Conservation (phyloP, 2,888 invertebrate genomes). For the Meta bourneti region DNA sequence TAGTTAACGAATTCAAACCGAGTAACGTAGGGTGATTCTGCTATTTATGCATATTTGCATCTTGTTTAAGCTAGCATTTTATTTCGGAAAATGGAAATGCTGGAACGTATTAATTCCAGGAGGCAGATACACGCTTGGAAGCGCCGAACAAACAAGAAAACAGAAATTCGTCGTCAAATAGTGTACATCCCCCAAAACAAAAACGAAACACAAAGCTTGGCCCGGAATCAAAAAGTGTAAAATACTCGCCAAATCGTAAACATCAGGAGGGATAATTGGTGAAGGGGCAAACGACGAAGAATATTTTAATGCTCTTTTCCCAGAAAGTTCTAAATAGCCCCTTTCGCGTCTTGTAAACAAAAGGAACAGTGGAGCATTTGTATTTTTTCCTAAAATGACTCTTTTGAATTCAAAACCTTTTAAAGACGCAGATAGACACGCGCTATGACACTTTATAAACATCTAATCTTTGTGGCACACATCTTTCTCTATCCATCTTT, state of each 20-base stretch:
- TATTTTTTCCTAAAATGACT: neutral
- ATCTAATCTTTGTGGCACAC: neutral
- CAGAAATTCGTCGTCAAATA: neutral
- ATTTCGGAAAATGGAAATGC: too few relatives aligned
- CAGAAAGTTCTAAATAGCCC: neutral
- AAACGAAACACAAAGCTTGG: neutral
- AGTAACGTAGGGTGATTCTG: too few relatives aligned
- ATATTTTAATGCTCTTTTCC: neutral
- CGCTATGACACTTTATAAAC: slow-evolving; percentile 8
- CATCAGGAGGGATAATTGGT: slow-evolving; percentile 5
- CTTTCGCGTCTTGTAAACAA: neutral
- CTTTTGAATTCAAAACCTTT: slow-evolving; percentile 13
- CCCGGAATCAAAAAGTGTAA: neutral
- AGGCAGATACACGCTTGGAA: too few relatives aligned
- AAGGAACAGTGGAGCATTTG: neutral
- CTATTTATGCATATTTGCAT: too few relatives aligned
- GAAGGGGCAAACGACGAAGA: neutral
- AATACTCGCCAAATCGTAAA: neutral
- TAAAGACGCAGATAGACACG: neutral
- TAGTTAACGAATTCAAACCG: too few relatives aligned
- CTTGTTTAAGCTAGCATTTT: too few relatives aligned
- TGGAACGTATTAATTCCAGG: too few relatives aligned
- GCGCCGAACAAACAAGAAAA: neutral
- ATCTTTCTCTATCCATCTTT: neutral
- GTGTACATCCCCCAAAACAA: neutral